Evolutionary conservation across 2,113 vertebrate genomes (phyloP).

Genomic region (Zingel zingel): DNA sequence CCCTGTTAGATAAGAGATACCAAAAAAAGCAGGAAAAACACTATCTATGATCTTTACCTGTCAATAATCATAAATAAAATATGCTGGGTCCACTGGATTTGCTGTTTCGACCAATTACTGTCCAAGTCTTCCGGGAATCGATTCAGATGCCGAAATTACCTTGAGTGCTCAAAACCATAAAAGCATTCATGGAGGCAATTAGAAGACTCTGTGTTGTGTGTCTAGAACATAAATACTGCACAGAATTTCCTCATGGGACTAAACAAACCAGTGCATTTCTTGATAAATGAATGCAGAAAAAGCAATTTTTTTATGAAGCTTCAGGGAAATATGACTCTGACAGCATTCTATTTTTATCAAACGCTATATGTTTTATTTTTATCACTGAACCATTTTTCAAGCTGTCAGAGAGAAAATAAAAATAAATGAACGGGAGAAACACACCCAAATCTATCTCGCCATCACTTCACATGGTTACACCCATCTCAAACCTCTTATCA

Average conservation of each 20-base stretch:
- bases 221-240: constrained; percentile 64
- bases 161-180: constrained; percentile 56
- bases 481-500: constrained; percentile 40
- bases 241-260: constrained; percentile 52
- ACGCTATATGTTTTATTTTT: constrained; percentile 66
- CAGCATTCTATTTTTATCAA: constrained; percentile 75
- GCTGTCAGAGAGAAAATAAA: constrained; percentile 68
- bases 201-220: constrained; percentile 66
- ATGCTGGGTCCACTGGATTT: constrained; percentile 11
- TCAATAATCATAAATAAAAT: constrained; percentile 55
- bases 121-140: constrained; percentile 26
- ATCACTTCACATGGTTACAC: constrained; percentile 33
- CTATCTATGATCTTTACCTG: constrained; percentile 10
- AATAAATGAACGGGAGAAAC: constrained; percentile 58
- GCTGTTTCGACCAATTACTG: constrained; percentile 42
- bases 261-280: constrained; percentile 66
- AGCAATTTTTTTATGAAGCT: constrained; percentile 73
- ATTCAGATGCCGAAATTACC: constrained; percentile 55
- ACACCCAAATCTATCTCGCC: constrained; percentile 42
- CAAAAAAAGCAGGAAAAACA: not conserved
- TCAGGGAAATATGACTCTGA: constrained; percentile 72
- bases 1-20: not conserved
- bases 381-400: constrained; percentile 71
- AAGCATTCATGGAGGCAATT: constrained; percentile 74
- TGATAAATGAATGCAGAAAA: constrained; percentile 77